A percentile compares a stretch with the other conserved stretches of the same genome.
These are phyloP conservation scores for Meteorus sp. DNA, from an alignment of 1,140 invertebrate species.

Conservation along the genomic window DNA sequence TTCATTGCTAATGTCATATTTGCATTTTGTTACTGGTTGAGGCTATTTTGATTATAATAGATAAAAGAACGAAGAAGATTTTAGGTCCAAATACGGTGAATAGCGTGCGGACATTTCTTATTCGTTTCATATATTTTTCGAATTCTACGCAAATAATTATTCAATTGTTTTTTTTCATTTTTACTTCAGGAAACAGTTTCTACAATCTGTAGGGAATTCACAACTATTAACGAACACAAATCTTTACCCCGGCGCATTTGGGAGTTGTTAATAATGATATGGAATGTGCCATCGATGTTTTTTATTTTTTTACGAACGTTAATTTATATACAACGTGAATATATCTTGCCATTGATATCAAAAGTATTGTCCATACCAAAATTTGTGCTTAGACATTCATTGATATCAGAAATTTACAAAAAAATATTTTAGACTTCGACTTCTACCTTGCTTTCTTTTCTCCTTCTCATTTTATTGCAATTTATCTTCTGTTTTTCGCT, in stretches of 20 bases:
- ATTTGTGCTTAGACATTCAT: conserved; percentile 47
- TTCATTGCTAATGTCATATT: background rate
- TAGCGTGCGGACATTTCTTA: no score
- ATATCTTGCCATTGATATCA: conserved; percentile 47
- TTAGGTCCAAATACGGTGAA: no score
- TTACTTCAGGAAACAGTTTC: conserved; percentile 48
- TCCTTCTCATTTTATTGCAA: background rate
- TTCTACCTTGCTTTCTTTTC: background rate
- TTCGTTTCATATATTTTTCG: background rate
- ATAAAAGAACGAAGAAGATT: no score
- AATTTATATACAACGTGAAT: conserved; percentile 50
- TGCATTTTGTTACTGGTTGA: no score
- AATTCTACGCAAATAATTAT: no score
- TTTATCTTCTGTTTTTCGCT: no score
- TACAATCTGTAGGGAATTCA: conserved; percentile 39
- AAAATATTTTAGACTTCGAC: conserved; percentile 23
- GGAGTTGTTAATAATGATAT: conserved; percentile 43
- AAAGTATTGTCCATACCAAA: conserved; percentile 54
- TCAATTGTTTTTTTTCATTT: conserved; percentile 24
- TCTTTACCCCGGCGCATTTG: conserved; percentile 43
- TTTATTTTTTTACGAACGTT: conserved; percentile 48
- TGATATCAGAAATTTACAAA: conserved; percentile 25
- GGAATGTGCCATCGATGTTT: conserved; percentile 48
- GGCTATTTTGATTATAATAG: no score
- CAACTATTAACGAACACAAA: conserved; percentile 37